A percentile compares a stretch with the other conserved stretches of the same genome.
Conservation (phyloP, 30 jellyfish, hydroid and myxozoan species). For the Calvadosia cruxmelitensis region DNA sequence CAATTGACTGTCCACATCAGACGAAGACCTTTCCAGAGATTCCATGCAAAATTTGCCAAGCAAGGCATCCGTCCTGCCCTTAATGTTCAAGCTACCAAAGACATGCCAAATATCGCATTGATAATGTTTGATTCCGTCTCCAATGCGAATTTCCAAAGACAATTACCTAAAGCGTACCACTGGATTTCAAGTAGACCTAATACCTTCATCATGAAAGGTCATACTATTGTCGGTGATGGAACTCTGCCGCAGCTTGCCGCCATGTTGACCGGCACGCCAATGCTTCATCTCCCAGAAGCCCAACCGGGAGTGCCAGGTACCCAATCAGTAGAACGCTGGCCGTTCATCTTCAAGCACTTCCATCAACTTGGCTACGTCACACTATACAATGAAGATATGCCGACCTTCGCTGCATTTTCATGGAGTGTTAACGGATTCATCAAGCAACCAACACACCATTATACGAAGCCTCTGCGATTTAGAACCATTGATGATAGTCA, state of each 20-base stretch:
- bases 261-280: slow-evolving; percentile 40
- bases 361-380: slow-evolving; percentile 9
- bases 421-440: slow-evolving; percentile 9
- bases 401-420: slow-evolving; percentile 10
- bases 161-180: slow-evolving; percentile 9
- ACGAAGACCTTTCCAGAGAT: too few species aligned
- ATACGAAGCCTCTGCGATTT: slow-evolving; percentile 10
- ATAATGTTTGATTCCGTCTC: slow-evolving; percentile 53
- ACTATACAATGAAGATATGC: slow-evolving; percentile 13
- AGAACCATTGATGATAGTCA: background rate
- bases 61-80: too few species aligned
- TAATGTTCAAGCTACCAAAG: too few species aligned
- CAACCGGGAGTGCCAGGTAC: background rate
- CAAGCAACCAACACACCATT: slow-evolving; percentile 14
- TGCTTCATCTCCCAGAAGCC: background rate
- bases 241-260: slow-evolving; percentile 64
- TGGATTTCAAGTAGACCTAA: background rate
- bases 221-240: slow-evolving; percentile 67
- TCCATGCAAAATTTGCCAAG: too few species aligned
- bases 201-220: slow-evolving; percentile 23
- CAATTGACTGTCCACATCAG: too few species aligned
- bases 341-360: slow-evolving; percentile 7
- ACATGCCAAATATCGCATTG: slow-evolving; percentile 31
- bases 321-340: slow-evolving; percentile 4
- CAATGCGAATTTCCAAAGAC: slow-evolving; percentile 36